These are phyloP conservation scores for Virgularia gustaviana DNA, from an alignment of 92 coral and sea anemone genomes.

Conservation along the genomic window DNA sequence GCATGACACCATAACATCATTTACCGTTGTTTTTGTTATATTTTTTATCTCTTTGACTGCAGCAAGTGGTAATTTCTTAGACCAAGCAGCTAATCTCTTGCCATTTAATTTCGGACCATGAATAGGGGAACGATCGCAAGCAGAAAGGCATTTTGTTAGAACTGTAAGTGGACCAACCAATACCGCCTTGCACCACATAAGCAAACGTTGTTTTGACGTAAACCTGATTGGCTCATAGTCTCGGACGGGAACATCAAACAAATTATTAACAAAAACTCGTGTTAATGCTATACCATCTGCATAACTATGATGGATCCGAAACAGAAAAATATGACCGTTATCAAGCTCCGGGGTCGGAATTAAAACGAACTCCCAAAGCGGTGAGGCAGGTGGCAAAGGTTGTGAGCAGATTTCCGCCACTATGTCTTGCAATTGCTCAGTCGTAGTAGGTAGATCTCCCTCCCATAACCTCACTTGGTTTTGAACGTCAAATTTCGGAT, in stretches of 20 bases:
- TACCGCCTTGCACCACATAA: conserved; percentile 92
- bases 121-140: conserved; percentile 65
- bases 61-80: conserved; percentile 68
- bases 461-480: conserved; percentile 75
- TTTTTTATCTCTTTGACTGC: conserved; percentile 78
- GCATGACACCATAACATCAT: conserved; percentile 96
- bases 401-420: conserved; percentile 68
- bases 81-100: conserved; percentile 79
- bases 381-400: conserved; percentile 60
- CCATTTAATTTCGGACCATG: conserved; percentile 86
- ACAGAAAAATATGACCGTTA: conserved; percentile 62
- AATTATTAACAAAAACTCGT: conserved; percentile 74
- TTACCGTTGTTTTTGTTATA: conserved; percentile 77
- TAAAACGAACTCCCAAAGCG: conserved; percentile 85
- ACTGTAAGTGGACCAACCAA: conserved; percentile 70
- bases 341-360: conserved; percentile 69
- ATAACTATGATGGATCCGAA: conserved; percentile 89
- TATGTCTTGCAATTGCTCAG: conserved; percentile 61
- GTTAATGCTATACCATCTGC: conserved; percentile 93
- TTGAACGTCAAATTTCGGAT: conserved; percentile 60
- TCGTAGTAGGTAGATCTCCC: conserved; percentile 58
- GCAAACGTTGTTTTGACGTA: conserved; percentile 75
- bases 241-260: conserved; percentile 76
- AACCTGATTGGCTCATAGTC: conserved; percentile 76
- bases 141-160: conserved; percentile 59